Evolutionary conservation across 2,888 invertebrate species (phyloP), one percentile per base, ranked within the genome.

Genomic region (Plebejus argus): DNA sequence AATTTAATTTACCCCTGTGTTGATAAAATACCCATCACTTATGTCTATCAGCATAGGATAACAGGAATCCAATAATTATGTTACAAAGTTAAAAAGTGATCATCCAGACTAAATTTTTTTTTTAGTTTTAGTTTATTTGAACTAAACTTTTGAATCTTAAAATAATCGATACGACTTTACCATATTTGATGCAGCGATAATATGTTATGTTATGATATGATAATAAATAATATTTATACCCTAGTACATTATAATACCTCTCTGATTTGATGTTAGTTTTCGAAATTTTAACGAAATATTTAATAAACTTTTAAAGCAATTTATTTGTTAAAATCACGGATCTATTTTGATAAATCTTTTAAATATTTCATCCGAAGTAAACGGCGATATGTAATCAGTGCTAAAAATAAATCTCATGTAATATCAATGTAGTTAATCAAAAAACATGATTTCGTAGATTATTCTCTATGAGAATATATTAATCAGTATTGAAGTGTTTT

Each of bases 1-100:
- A 77, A 76, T 77, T 78, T 80, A 78, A 79, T 78, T 61, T 77
- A 77, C 66, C 71, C 77, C 61, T 49, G 28, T 18, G 28, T 74
- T 78, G 77, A 76, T 39, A 66, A 77, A 77, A 78, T 77, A 45
- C 39, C 39, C 8, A 33, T 23, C 12, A 61, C 12, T 66, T 28
- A 66, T 0, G 15, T 66, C 28, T 66, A 28, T 61, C 12, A 28
- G 5, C 28, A 61, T 61, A 61, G 8, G n/a, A 2, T 18, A 53
- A 53, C 12, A 53, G 18, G 53, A 45, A 10, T 45, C 12, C 0
- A 45, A 45, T 12, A 45, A 10, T 10, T 45, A 45, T 45, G 45
- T 12, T 3, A 45, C 3, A 45, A 45, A 45, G 45, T 45, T 12
- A 45, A 45, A 45, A 12, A 45, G 45, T 45, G 45, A 45, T 49